Evolutionary conservation across 1,140 invertebrate genomes (phyloP).

Genomic region (Eriosoma lanigerum): DNA sequence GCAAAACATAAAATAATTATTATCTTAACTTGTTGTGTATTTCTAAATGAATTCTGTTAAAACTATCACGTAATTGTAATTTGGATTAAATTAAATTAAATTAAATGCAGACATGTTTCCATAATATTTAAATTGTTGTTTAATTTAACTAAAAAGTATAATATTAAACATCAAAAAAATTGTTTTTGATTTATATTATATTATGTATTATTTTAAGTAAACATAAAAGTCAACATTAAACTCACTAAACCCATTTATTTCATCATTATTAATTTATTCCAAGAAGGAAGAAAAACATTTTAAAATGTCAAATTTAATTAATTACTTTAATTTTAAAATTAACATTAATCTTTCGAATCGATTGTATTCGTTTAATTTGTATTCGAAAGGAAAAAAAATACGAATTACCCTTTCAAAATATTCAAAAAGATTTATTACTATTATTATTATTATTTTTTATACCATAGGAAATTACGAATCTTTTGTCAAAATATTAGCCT

Average conservation of each 20-base stretch:
- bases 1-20: no score
- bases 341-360: neutral
- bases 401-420: neutral
- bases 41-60: no score
- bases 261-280: neutral
- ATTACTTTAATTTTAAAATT: neutral
- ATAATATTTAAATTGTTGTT: no score
- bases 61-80: no score
- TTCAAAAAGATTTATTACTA: constrained; percentile 22
- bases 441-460: constrained; percentile 7
- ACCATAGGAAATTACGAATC: constrained; percentile 5
- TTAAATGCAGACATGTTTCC: no score
- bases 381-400: constrained; percentile 4
- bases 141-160: no score
- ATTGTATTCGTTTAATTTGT: neutral
- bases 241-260: no score
- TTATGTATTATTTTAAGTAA: neutral
- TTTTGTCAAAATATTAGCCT: constrained; percentile 32
- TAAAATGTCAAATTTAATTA: neutral
- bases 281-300: neutral
- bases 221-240: no score
- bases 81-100: no score
- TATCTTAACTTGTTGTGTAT: no score
- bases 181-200: no score
- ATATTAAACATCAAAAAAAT: no score